A percentile compares a stretch with the other conserved stretches of the same genome.
Evolutionary conservation across 2,797 vertebrate genomes (phyloP).

Genomic region (Lepus townsendii): DNA sequence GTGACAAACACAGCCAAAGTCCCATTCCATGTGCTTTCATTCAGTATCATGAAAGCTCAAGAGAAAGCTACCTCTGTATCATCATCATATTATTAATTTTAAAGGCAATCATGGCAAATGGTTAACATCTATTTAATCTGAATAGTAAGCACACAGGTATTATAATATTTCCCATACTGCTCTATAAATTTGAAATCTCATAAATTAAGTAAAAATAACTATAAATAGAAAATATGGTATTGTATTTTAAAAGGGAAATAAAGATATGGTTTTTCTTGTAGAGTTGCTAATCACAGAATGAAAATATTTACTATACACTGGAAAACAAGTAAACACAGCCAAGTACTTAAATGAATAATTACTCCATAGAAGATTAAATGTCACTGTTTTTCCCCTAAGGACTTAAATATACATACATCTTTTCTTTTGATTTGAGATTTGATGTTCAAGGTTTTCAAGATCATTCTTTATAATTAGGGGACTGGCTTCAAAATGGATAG

Average conservation of each 20-base stretch:
- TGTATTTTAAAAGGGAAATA: slow-evolving; percentile 8
- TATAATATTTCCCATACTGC: background rate
- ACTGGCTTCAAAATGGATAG: background rate
- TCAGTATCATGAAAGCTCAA: background rate
- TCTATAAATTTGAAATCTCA: slow-evolving; percentile 2
- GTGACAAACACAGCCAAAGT: background rate
- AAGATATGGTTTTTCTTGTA: slow-evolving; percentile 41
- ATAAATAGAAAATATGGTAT: background rate
- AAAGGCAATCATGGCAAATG: background rate
- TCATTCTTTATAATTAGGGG: background rate
- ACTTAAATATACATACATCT: slow-evolving; percentile 41
- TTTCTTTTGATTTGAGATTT: background rate
- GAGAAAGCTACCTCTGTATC: slow-evolving; percentile 3
- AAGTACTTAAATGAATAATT: slow-evolving; percentile 41
- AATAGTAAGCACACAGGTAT: background rate
- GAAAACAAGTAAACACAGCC: slow-evolving; percentile 42
- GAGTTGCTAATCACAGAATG: slow-evolving; percentile 28
- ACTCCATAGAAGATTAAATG: background rate
- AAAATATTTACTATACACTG: slow-evolving; percentile 31
- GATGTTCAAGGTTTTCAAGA: background rate
- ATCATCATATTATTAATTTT: background rate
- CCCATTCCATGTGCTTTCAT: background rate
- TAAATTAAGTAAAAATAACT: slow-evolving; percentile 51
- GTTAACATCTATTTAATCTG: background rate
- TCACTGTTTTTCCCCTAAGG: background rate